Conservation (phyloP, 2,888 invertebrate species). For the Yponomeuta cagnagella region DNA sequence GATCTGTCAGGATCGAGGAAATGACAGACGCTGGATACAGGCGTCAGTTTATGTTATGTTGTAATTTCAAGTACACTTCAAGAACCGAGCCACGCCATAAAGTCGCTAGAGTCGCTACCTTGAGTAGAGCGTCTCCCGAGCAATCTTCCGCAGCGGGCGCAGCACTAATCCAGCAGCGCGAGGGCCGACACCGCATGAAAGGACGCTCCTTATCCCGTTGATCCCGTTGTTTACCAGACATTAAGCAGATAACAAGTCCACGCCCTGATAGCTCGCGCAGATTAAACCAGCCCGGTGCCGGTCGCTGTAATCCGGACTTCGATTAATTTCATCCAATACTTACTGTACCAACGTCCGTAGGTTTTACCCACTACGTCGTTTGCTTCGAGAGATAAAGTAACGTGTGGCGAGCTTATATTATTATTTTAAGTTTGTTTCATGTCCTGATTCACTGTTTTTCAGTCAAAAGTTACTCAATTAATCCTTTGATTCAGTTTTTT, state of each 20-base stretch:
- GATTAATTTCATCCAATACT: conserved; percentile 75
- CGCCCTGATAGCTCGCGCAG: conserved; percentile 70
- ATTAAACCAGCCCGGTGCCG: conserved; percentile 54
- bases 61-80: not conserved
- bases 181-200: conserved; percentile 69
- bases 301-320: conserved; percentile 69
- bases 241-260: conserved; percentile 77
- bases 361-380: not conserved
- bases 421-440: not conserved
- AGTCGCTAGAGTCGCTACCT: not conserved
- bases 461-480: too few relatives aligned
- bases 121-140: not conserved
- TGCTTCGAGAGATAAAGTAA: not conserved
- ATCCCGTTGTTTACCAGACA: conserved; percentile 77
- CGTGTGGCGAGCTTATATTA: not conserved
- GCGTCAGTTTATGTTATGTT: not conserved
- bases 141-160: conserved; percentile 36
- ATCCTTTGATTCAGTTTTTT: too few relatives aligned
- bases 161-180: conserved; percentile 64
- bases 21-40: too few relatives aligned
- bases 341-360: conserved; percentile 27
- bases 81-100: not conserved
- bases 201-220: conserved; percentile 74
- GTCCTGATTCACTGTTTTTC: not conserved
- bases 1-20: too few relatives aligned